Evolutionary conservation across 2,797 vertebrate genomes (phyloP).

Genomic region (Oceanodroma leucorhoa): DNA sequence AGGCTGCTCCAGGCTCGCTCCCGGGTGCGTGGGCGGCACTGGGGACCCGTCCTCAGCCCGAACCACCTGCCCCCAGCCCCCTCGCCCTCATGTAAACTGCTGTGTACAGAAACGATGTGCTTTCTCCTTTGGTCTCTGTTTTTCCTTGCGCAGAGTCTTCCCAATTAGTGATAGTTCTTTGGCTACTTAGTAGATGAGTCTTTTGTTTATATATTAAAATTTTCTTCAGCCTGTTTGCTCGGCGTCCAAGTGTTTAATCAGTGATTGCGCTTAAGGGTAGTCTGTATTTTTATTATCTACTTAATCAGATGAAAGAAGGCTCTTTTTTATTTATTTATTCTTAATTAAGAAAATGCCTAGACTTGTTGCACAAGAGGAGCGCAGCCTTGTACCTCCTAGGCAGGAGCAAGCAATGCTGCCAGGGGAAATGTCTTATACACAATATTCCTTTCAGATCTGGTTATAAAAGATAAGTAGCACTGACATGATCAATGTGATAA

Average conservation of each 20-base stretch:
- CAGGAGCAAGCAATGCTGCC: neutral
- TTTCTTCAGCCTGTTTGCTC: conserved; percentile 18
- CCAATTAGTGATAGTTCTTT: neutral
- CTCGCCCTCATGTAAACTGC: fast-evolving
- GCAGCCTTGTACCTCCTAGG: neutral
- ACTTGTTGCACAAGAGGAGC: neutral
- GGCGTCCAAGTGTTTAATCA: neutral
- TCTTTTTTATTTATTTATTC: neutral
- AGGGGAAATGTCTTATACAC: neutral
- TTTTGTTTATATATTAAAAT: neutral
- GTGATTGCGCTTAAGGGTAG: neutral
- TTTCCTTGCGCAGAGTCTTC: neutral
- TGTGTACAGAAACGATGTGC: neutral
- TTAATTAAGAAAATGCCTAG: conserved; percentile 1
- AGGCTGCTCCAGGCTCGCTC: neutral
- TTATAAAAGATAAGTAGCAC: neutral
- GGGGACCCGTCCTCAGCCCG: neutral
- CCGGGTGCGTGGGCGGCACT: fast-evolving
- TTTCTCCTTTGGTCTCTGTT: neutral
- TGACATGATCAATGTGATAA: neutral
- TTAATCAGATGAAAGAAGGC: neutral
- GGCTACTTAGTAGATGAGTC: neutral
- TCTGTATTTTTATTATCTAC: neutral
- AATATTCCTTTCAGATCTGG: neutral
- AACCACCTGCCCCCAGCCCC: neutral